Base-by-base conservation (phyloP, 2,888 invertebrate species). In the Craniophora ligustri region DNA sequence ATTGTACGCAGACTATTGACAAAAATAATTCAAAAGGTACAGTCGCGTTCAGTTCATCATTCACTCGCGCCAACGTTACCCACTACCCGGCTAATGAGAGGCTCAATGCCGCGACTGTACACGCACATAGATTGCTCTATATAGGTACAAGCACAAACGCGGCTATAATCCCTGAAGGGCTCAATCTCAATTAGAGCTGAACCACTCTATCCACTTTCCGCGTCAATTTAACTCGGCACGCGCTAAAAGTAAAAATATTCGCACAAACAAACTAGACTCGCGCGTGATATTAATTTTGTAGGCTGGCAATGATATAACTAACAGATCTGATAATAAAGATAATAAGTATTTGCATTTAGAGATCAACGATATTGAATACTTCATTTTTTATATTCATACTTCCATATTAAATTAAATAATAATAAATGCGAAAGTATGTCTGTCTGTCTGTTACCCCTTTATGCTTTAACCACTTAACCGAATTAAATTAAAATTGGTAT, bases 161-260 rank as follows among this genome's bases (percentile, higher is more conserved):
- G 26, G 35, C 28, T 5, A 35, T 54, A 48, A 54, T 65, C 54
- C 41, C 66, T 41, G 36, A 47, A 65, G 60, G 40, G 54, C 16
- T 65, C 66, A 63, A 63, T 63, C 60, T 63, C 63, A 65, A 63
- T 63, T 63, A 63, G 60, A 36, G 53, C n/a, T 31, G 47, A 34
- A 53, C 32, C 60, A 47, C 35, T 47, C 54, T 53, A 40, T 41
- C 54, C 54, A 48, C 36, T 65, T 65, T 59, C 31, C 26, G 13
- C 47, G 42, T 40, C 38, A 44, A 63, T 34, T 21, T 44, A 30
- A 32, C 32, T 26, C 26, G 26, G n/a, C 26, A 26, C n/a, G 28
- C 18, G 11, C 23, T 26, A 45, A 59, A 40, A 38, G 36, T 48
- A 45, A 41, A 64, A 59, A 58, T 58, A 58, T 65, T 28, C 40